Conservation (phyloP, 2,113 vertebrate species). For the Hipposideros armiger region DNA sequence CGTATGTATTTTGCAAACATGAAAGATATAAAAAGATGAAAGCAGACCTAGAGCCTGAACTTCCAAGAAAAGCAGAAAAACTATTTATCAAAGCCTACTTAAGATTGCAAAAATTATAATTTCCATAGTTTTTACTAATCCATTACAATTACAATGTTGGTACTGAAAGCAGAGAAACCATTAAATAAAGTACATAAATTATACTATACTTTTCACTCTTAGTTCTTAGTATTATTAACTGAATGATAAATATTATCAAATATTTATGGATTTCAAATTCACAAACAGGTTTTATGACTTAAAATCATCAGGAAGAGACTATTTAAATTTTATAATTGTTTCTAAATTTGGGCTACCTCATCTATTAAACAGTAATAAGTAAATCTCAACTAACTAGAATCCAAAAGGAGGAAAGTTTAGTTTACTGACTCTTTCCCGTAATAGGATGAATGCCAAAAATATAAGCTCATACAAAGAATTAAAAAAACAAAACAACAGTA, state of each 20-base stretch:
- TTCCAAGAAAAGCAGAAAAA: neutral
- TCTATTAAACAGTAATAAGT: neutral
- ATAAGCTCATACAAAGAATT: conserved; percentile 16
- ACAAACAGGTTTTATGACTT: conserved; percentile 27
- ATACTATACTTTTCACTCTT: conserved; percentile 9
- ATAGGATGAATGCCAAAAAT: conserved; percentile 47
- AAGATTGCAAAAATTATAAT: conserved; percentile 28
- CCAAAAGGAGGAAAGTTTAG: neutral
- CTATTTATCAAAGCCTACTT: neutral
- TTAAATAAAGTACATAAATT: conserved; percentile 21
- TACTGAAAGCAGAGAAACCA: neutral
- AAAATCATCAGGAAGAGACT: conserved; percentile 12
- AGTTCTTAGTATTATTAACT: conserved; percentile 10
- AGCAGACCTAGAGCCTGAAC: conserved; percentile 26
- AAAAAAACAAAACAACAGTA: neutral
- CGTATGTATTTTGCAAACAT: neutral
- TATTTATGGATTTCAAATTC: conserved; percentile 2
- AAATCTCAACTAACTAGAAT: conserved; percentile 23
- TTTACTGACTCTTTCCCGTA: neutral
- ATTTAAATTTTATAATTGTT: conserved; percentile 32
- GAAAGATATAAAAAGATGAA: conserved; percentile 49
- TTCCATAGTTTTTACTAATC: neutral
- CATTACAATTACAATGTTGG: neutral
- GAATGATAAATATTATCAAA: conserved; percentile 46
- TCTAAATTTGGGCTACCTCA: neutral